These are phyloP conservation scores for Meles meles DNA, from an alignment of 2,113 vertebrate species.

Conservation along the genomic window DNA sequence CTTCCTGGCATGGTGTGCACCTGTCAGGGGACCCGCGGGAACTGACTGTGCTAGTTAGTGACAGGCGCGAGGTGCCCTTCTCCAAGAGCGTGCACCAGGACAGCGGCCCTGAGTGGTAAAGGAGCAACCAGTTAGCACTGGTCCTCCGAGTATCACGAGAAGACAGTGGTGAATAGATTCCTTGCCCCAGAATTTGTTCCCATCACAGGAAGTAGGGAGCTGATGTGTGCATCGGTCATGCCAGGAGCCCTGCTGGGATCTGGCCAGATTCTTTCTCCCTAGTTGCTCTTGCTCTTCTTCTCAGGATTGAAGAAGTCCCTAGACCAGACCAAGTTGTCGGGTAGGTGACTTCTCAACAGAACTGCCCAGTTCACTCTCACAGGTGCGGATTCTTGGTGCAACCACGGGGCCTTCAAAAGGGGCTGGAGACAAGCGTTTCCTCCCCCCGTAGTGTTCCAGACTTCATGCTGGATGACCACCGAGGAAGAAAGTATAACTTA, in stretches of 20 bases:
- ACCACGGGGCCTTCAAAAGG: background rate
- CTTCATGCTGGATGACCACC: background rate
- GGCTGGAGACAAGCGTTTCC: background rate
- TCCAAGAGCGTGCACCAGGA: background rate
- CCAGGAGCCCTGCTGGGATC: background rate
- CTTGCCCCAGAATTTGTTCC: background rate
- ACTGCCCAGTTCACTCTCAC: background rate
- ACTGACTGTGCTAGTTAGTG: background rate
- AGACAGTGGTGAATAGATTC: background rate
- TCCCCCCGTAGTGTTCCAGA: background rate
- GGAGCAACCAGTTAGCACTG: background rate
- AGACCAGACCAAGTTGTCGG: background rate
- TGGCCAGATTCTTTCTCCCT: background rate
- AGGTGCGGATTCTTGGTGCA: background rate
- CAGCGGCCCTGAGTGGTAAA: background rate
- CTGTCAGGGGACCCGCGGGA: background rate
- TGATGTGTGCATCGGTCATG: accelerated
- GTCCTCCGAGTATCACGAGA: background rate
- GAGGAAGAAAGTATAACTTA: background rate
- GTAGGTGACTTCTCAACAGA: background rate
- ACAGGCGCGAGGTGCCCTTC: accelerated
- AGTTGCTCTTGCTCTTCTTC: background rate
- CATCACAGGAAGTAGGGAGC: background rate
- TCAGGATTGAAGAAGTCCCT: background rate
- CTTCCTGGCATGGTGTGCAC: background rate